A percentile compares a stretch with the other conserved stretches of the same genome.
Conservation (phyloP, 2,888 invertebrate species). For the Thereva unica region DNA sequence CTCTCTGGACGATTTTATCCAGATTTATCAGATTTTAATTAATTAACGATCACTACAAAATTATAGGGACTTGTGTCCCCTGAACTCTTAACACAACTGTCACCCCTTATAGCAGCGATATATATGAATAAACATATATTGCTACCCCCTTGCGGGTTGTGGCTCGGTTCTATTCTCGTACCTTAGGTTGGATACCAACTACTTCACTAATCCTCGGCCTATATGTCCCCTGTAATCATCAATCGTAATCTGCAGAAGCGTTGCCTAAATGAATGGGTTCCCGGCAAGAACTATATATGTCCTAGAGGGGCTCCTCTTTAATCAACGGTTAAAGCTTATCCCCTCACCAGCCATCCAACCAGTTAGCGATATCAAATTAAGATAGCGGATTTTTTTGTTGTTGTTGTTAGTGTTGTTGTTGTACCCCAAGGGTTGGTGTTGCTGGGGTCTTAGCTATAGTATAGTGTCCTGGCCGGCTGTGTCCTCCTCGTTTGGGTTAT, state of each 20-base stretch:
- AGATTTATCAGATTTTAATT: conserved; percentile 37
- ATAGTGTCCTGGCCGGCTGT: background rate
- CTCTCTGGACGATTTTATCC: background rate
- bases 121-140: no score
- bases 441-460: background rate
- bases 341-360: background rate
- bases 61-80: conserved; percentile 13
- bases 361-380: conserved; percentile 31
- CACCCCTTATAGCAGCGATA: background rate
- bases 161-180: no score
- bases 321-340: conserved; percentile 26
- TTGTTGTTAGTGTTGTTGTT: background rate
- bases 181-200: background rate
- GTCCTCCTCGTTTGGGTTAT: conserved; percentile 19
- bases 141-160: no score
- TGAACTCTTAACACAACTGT: conserved; percentile 6
- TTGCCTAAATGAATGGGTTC: background rate
- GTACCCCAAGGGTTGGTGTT: background rate
- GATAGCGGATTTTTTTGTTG: conserved; percentile 23
- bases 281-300: background rate
- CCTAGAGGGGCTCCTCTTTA: conserved; percentile 11
- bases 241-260: conserved; percentile 2
- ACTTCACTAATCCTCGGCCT: background rate
- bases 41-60: conserved; percentile 31
- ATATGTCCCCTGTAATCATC: conserved; percentile 13